Evolutionary conservation across 92 coral and sea anemone genomes (phyloP).

Genomic region (Chrysogorgia sp.): DNA sequence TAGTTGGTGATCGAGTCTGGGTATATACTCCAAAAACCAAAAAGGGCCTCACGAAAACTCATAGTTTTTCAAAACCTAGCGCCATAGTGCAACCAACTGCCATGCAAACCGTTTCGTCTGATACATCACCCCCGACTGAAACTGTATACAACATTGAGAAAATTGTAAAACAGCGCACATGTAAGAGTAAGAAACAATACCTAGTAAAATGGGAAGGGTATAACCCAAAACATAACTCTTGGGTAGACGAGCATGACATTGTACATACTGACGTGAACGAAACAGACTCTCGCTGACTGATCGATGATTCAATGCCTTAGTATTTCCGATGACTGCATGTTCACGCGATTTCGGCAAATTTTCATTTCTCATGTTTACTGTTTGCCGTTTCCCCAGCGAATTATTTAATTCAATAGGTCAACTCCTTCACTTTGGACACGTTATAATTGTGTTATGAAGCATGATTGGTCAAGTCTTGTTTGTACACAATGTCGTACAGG

Average conservation of each 20-base stretch:
- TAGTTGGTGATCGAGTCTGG: no score
- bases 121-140: background rate
- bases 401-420: no score
- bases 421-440: no score
- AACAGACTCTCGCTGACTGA: background rate
- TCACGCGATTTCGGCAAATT: no score
- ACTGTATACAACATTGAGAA: constrained; percentile 48
- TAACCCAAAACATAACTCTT: constrained; percentile 37
- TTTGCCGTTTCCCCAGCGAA: no score
- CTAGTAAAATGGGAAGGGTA: constrained; percentile 61
- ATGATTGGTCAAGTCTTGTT: no score
- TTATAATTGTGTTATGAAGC: no score
- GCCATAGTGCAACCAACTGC: no score
- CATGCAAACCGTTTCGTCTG: background rate
- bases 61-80: background rate
- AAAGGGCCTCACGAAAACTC: no score
- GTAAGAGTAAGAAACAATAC: constrained; percentile 41
- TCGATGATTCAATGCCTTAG: background rate
- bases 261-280: background rate
- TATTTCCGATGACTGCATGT: background rate
- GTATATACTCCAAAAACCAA: no score
- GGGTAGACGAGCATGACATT: constrained; percentile 52
- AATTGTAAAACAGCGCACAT: constrained; percentile 40
- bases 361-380: no score
- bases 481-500: no score